Conservation (phyloP, 2,797 vertebrate genomes). For the Dermochelys coriacea region DNA sequence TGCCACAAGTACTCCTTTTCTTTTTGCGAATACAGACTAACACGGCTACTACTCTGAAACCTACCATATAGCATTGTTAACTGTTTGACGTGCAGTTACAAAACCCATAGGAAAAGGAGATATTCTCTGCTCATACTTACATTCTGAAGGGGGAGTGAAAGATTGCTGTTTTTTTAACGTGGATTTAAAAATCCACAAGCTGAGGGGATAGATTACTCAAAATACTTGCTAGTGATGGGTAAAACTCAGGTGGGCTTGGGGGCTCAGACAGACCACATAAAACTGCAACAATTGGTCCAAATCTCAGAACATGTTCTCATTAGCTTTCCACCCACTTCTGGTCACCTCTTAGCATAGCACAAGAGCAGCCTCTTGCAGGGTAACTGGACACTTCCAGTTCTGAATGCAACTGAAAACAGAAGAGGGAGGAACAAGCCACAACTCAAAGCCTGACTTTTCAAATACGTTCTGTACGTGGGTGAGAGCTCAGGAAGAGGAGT, state of each 20-base stretch:
- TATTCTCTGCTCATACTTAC: background rate
- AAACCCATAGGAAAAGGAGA: background rate
- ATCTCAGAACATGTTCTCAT: too few relatives aligned
- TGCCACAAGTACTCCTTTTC: too few relatives aligned
- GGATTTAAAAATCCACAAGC: background rate
- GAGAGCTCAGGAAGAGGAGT: background rate
- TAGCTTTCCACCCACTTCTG: too few relatives aligned
- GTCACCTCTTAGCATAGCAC: background rate
- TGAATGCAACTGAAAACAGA: background rate
- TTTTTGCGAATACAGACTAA: too few relatives aligned
- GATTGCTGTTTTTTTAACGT: background rate
- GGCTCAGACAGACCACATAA: fast-evolving
- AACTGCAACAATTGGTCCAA: fast-evolving
- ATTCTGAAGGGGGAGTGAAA: background rate
- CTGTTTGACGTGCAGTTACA: background rate
- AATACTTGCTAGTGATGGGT: background rate
- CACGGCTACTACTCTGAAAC: too few relatives aligned
- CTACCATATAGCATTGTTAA: background rate
- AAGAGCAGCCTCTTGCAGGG: too few relatives aligned
- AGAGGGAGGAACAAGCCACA: background rate
- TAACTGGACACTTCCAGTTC: background rate
- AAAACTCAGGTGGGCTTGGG: fast-evolving
- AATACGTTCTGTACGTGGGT: fast-evolving
- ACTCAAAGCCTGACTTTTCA: background rate
- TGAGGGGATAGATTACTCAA: background rate